Base-by-base conservation (phyloP, 2,888 invertebrate species). In the Sphecodes monilicornis region DNA sequence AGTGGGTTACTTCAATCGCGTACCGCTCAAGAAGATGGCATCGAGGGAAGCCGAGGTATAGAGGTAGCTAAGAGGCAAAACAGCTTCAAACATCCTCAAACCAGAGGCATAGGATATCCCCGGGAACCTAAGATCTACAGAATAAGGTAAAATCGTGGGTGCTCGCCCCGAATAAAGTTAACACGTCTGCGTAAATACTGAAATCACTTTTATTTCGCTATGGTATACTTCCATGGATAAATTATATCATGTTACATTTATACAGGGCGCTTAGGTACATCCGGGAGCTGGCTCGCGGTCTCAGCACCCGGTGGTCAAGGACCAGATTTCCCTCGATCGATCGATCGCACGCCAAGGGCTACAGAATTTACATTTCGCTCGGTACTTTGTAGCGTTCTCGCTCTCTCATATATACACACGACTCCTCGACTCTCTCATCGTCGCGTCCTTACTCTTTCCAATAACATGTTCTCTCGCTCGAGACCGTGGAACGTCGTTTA, bases 171-270 rank as follows among this genome's bases (percentile, higher is more conserved):
- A 69, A 68, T 26, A 50, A 79, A 39, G 54, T 39, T 22, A 66
- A 80, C 50, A 72, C 76, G 66, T 72, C 64, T 43, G 41, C n/a
- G 50, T 92, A 92, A 94, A 93, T 94, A 94, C 93, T 93, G 93
- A 94, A 94, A 94, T 93, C 92, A 93, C 87, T 92, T 94, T 94
- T 94, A 94, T 94, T 94, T 92, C 90, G 90, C 93, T 93, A 93
- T 93, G 91, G 92, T 93, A 90, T 92, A 92, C 91, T 92, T 93
- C 90, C 91, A 93, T 92, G 92, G 93, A 94, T 94, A 93, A 94
- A 93, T 94, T 93, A 93, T 76, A 76, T 93, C 93, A 93, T 94
- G 90, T 93, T 94, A 94, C 94, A 94, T 94, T 94, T 94, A 94
- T 94, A 94, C 94, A 94, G 91, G 90, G 90, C 92, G 90, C 88